These are phyloP conservation scores for Leptodactylus fuscus DNA, from an alignment of 2,113 vertebrate species.

Conservation along the genomic window DNA sequence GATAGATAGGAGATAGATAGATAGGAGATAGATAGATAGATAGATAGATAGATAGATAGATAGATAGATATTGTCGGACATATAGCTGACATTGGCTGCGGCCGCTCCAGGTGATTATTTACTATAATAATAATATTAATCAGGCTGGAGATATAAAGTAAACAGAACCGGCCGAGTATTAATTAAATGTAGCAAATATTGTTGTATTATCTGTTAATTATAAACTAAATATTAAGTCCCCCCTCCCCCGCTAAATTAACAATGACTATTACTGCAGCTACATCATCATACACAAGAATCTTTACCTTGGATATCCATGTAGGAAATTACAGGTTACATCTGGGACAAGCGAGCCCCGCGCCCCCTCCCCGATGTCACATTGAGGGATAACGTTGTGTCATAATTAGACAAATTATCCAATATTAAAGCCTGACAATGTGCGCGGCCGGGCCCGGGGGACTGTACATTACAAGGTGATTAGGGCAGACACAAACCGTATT, in stretches of 20 bases:
- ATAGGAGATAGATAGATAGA: too few relatives aligned
- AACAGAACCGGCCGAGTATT: neutral
- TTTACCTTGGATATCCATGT: neutral
- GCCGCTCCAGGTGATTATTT: neutral
- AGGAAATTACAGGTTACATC: neutral
- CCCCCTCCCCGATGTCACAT: neutral
- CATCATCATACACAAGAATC: neutral
- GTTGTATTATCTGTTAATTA: neutral
- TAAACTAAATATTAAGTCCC: neutral
- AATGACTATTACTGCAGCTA: neutral
- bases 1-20: too few relatives aligned
- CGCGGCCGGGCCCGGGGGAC: slow-evolving; percentile 8
- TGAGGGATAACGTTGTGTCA: slow-evolving; percentile 46
- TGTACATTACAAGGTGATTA: slow-evolving; percentile 44
- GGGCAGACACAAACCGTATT: slow-evolving; percentile 42
- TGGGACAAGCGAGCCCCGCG: neutral
- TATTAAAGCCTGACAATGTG: slow-evolving; percentile 32
- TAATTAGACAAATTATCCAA: slow-evolving; percentile 51
- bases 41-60: too few relatives aligned
- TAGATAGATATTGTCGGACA: too few relatives aligned
- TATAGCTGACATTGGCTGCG: too few relatives aligned
- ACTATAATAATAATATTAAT: neutral
- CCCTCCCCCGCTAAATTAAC: neutral
- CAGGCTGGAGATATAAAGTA: neutral
- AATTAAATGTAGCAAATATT: neutral